Conservation (phyloP, 1,140 invertebrate species). For the Yoshiicerus persimilis region DNA sequence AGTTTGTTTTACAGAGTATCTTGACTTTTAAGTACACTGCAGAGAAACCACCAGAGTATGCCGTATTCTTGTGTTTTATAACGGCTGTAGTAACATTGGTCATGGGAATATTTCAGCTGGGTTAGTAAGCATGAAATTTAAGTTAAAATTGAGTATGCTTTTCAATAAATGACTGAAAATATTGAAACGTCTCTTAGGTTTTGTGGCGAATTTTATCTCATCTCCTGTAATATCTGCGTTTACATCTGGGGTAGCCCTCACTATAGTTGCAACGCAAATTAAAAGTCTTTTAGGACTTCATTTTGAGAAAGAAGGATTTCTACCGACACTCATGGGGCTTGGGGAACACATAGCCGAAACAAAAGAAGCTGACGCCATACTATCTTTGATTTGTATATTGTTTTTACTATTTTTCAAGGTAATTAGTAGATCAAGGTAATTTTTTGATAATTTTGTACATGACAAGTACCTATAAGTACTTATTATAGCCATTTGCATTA, state of each 20-base stretch:
- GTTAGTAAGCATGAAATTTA: not conserved
- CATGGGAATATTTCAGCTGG: not conserved
- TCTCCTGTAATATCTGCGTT: conserved; percentile 84
- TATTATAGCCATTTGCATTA: not conserved
- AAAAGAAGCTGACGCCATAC: conserved; percentile 65
- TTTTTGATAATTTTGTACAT: too few species aligned
- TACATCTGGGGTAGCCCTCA: conserved; percentile 84
- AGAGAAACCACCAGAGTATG: conserved; percentile 67
- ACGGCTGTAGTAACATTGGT: conserved; percentile 64
- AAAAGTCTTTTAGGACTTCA: conserved; percentile 75
- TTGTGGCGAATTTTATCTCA: conserved; percentile 87
- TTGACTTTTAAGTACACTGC: conserved; percentile 32
- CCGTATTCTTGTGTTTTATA: conserved; percentile 75
- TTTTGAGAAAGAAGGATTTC: conserved; percentile 66
- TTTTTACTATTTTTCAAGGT: conserved; percentile 69
- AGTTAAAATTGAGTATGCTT: too few species aligned
- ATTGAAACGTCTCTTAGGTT: conserved; percentile 64
- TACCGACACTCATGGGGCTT: conserved; percentile 64
- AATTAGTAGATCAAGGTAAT: conserved; percentile 38
- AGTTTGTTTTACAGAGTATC: not conserved
- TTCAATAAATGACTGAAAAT: not conserved
- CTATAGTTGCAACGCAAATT: conserved; percentile 81
- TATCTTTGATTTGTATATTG: conserved; percentile 69
- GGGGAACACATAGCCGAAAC: conserved; percentile 69
- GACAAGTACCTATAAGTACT: conserved; percentile 25